Percentiles rank a stretch among this genome's conserved stretches.
These are phyloP conservation scores for Heterodera carotae DNA, from an alignment of 1,140 invertebrate genomes.

Conservation along the genomic window DNA sequence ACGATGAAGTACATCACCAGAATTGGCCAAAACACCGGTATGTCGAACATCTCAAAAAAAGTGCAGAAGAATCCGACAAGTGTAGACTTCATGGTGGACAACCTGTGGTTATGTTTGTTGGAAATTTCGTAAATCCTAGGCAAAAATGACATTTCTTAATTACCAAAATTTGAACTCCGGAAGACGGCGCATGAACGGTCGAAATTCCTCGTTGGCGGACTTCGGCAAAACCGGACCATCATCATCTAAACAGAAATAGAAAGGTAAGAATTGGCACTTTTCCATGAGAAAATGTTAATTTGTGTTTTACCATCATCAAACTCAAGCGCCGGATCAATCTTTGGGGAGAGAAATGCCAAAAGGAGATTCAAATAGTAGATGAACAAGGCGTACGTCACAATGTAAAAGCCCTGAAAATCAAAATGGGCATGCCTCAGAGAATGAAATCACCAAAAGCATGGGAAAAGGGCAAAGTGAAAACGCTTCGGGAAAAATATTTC, in stretches of 20 bases:
- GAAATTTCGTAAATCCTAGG: background rate
- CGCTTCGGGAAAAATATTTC: too few species aligned
- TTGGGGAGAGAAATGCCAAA: constrained; percentile 97
- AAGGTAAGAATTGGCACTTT: constrained; percentile 9
- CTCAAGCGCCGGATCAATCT: constrained; percentile 81
- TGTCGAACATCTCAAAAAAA: constrained; percentile 95
- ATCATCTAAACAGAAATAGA: constrained; percentile 35
- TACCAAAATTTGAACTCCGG: constrained; percentile 99
- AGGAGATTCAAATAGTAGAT: constrained; percentile 99
- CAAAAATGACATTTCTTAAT: background rate
- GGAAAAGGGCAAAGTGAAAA: background rate
- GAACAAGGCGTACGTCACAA: constrained; percentile 94
- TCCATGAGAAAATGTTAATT: background rate
- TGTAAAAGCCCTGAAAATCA: constrained; percentile 86
- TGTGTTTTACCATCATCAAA: constrained; percentile 51
- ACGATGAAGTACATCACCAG: constrained; percentile 99
- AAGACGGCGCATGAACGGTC: constrained; percentile 93
- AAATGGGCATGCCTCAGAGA: background rate
- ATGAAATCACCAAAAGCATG: constrained; percentile 11
- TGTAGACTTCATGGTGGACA: constrained; percentile 93
- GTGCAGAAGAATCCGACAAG: constrained; percentile 86
- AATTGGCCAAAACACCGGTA: constrained; percentile 99
- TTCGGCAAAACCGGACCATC: constrained; percentile 76
- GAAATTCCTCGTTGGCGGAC: constrained; percentile 91
- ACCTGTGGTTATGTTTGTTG: constrained; percentile 67